Evolutionary conservation across 2,797 vertebrate genomes (phyloP), one percentile per base, ranked within the genome.

Genomic region (Gobio occitaniae): DNA sequence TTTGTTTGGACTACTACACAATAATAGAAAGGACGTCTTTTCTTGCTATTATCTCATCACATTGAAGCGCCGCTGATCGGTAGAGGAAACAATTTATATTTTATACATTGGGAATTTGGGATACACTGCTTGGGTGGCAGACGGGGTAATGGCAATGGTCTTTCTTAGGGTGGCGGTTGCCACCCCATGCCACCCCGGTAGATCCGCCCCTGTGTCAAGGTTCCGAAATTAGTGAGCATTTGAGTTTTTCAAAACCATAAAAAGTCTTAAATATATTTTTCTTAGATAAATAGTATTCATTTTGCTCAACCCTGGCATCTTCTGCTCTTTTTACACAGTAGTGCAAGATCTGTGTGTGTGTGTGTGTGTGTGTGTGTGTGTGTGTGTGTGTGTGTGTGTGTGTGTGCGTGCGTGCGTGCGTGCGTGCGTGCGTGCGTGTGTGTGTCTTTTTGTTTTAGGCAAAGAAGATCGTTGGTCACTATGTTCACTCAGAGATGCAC

Each of bases 401-500:
- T 54, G 2, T 10, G 56, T 25, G 54, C 11, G 7, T 56, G 56
- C 4, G 56, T 59, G 7, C 9, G 56, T n/a, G 56, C 11, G 7
- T 21, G 56, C 4, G 56, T 59, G 8, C 21, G 56, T n/a, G 56
- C 11, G 8, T 56, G 21, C 5, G 56, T 11, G 3, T 10, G 56
- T 12, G 10, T 25, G 9, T 8, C 1, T 0, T 41, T 41, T 59
- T 77, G 52, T 77, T 16, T 44, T n/a, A 36, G 17, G 32, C 72
- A 54, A 44, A 78, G 4, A 44, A 78, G 4, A 44, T 4, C 41
- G 13, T 61, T 63, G 56, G 44, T 56, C 56, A 47, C 56, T 78
- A 47, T 29, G n/a, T 38, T 41, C 76, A 47, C 47, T 72, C 78
- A 68, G 47, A 76, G 69, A 84, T 52, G 56, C 82, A 56, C 86